Conservation (phyloP, 1,140 invertebrate species). For the Scaptodrosophila lebanonensis region DNA sequence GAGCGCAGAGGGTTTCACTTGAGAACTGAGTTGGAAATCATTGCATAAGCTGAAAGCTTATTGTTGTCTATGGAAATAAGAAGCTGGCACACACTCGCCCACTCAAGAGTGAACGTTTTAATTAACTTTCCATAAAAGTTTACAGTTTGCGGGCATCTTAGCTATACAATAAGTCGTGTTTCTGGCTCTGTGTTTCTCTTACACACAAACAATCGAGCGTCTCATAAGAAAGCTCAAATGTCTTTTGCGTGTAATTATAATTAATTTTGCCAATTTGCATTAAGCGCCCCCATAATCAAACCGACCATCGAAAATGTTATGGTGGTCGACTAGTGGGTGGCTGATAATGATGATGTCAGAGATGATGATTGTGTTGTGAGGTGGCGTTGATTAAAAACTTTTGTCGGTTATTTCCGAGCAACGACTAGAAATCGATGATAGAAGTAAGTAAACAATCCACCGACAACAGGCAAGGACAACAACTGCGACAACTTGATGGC, state of each 20-base stretch:
- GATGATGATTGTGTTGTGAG: background rate
- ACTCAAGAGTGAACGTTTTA: too few relatives aligned
- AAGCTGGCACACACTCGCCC: too few relatives aligned
- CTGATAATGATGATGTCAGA: slow-evolving; percentile 25
- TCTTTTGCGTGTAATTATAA: slow-evolving; percentile 47
- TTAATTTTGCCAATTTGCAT: slow-evolving; percentile 46
- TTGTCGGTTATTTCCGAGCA: slow-evolving; percentile 41
- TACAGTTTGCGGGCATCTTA: slow-evolving; percentile 15
- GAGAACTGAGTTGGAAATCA: slow-evolving; percentile 36
- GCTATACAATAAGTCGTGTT: too few relatives aligned
- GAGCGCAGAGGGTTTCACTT: slow-evolving; percentile 2
- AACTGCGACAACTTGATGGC: slow-evolving; percentile 27
- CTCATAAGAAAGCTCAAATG: slow-evolving; percentile 35
- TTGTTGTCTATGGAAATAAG: slow-evolving; percentile 7
- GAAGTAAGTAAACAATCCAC: slow-evolving; percentile 44
- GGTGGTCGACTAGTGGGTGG: slow-evolving; percentile 12
- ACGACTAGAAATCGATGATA: slow-evolving; percentile 35
- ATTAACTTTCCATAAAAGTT: slow-evolving; percentile 25
- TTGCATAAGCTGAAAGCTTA: background rate
- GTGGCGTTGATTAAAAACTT: slow-evolving; percentile 47
- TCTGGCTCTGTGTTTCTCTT: too few relatives aligned
- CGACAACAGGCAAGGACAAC: slow-evolving; percentile 34
- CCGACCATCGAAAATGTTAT: slow-evolving; percentile 27
- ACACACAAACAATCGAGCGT: slow-evolving; percentile 11
- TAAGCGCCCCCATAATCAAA: slow-evolving; percentile 33